Evolutionary conservation across 1,140 invertebrate genomes (phyloP), one percentile per base, ranked within the genome.

Genomic region (Drosophila erecta): DNA sequence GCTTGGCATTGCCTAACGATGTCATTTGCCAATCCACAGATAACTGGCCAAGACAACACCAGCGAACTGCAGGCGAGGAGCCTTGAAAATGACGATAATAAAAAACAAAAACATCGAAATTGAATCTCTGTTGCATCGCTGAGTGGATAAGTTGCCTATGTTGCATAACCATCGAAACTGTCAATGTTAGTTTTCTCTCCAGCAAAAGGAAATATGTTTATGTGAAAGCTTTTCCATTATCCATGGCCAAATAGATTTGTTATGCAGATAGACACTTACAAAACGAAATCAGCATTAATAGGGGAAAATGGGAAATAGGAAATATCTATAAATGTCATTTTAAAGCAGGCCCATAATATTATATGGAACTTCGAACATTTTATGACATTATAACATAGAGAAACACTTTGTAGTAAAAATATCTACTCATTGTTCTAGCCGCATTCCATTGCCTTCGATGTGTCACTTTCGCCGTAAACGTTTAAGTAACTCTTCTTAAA

Each of bases 11-110:
- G 56, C 57, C 47, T 73, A 72, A 72, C 55, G 70, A 74, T 74
- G 71, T 62, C 71, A 74, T 60, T 73, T 72, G 69, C 56, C 71
- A 55, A 54, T 69, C 51, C 37, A 57, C 20, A 37, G 41, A 70
- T 73, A 74, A 60, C 50, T 69, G 41, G 54, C 49, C 70, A 54
- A 53, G 37, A 44, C 37, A 35, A 53, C 69, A 59, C 22, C 47
- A 38, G n/a, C 46, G 62, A 58, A 2, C 37, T 64, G 47, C 30
- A 61, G 15, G n/a, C 30, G 38, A 35, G 44, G 65, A 70, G 66
- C 66, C 66, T 70, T 70, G 64, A 70, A 70, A 69, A 33, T 38
- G 40, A 40, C 66, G 54, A 38, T 24, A 38, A 67, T 67, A 55
- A 55, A 70, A 46, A 40, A 37, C 11, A 55, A 56, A 44, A 38